These are phyloP conservation scores for Enteromius fasciolatus DNA, from an alignment of 2,797 vertebrate genomes.

Conservation along the genomic window DNA sequence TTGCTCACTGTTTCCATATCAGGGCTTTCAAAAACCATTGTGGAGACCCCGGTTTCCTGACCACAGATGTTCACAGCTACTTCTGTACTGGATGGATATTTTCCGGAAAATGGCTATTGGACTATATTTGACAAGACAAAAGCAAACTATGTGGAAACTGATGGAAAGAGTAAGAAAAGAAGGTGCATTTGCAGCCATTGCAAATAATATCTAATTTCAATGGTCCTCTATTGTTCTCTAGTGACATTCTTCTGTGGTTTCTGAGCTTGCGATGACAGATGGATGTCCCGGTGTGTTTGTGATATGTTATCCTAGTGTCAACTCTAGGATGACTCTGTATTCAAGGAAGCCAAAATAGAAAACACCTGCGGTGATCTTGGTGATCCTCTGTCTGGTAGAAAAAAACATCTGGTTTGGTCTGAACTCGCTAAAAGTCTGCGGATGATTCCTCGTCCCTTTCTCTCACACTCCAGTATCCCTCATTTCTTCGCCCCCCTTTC, in stretches of 20 bases:
- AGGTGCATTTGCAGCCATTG: neutral
- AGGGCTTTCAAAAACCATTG: slow-evolving; percentile 23
- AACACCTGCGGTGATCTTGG: slow-evolving; percentile 78
- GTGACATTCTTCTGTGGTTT: slow-evolving; percentile 17
- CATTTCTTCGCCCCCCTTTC: slow-evolving; percentile 26
- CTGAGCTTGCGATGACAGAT: slow-evolving; percentile 43
- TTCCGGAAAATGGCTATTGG: slow-evolving; percentile 1
- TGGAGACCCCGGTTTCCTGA: slow-evolving; percentile 34
- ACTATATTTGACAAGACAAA: neutral
- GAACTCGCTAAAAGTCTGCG: slow-evolving; percentile 59
- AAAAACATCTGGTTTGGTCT: slow-evolving; percentile 78
- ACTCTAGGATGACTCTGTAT: slow-evolving; percentile 39
- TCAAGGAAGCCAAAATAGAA: slow-evolving; percentile 64
- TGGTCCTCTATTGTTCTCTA: slow-evolving; percentile 28
- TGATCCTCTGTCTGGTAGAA: slow-evolving; percentile 71
- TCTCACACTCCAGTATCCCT: slow-evolving; percentile 40
- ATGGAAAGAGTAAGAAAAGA: neutral
- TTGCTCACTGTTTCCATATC: slow-evolving; percentile 48
- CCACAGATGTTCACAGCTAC: slow-evolving; percentile 48
- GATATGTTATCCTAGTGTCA: slow-evolving; percentile 50
- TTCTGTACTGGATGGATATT: slow-evolving; percentile 34
- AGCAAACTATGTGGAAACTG: neutral
- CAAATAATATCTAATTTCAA: slow-evolving; percentile 18
- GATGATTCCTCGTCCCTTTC: slow-evolving; percentile 56
- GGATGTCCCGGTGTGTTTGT: slow-evolving; percentile 39